Evolutionary conservation across 2,888 invertebrate species (phyloP).

Genomic region (Eudemis profundana): DNA sequence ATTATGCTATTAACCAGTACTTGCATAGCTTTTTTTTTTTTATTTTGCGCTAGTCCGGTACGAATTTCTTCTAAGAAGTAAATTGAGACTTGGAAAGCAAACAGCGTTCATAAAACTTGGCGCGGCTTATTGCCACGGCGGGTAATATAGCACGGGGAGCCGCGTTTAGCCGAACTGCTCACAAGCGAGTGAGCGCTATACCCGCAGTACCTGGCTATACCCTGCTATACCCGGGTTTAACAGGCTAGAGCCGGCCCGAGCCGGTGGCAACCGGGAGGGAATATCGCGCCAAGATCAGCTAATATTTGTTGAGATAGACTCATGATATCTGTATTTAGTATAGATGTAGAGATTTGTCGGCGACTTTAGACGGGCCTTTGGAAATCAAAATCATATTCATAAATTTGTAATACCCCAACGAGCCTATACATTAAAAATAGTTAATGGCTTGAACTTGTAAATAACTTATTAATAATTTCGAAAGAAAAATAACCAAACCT

Average conservation of each 20-base stretch:
- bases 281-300: conserved; percentile 13
- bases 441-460: too few species aligned
- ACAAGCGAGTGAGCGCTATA: not conserved
- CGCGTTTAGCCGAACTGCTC: conserved; percentile 11
- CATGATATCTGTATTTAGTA: not conserved
- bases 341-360: conserved; percentile 11
- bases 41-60: not conserved
- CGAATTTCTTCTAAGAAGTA: not conserved
- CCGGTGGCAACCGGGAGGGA: conserved; percentile 14
- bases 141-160: not conserved
- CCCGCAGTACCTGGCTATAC: not conserved
- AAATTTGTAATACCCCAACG: too few species aligned
- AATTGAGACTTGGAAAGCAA: conserved; percentile 3
- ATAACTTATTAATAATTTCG: too few species aligned
- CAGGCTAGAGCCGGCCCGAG: too few species aligned
- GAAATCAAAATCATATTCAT: not conserved
- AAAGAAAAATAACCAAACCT: conserved; percentile 23
- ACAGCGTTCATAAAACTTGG: conserved; percentile 22
- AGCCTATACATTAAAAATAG: too few species aligned
- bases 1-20: conserved; percentile 26
- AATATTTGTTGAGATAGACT: conserved; percentile 29
- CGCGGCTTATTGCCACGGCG: conserved; percentile 6
- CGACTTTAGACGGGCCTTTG: conserved; percentile 1
- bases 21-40: conserved; percentile 20
- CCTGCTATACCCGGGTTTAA: conserved; percentile 13